Conservation (phyloP, 2,888 invertebrate species). For the Cactoblastis cactorum region DNA sequence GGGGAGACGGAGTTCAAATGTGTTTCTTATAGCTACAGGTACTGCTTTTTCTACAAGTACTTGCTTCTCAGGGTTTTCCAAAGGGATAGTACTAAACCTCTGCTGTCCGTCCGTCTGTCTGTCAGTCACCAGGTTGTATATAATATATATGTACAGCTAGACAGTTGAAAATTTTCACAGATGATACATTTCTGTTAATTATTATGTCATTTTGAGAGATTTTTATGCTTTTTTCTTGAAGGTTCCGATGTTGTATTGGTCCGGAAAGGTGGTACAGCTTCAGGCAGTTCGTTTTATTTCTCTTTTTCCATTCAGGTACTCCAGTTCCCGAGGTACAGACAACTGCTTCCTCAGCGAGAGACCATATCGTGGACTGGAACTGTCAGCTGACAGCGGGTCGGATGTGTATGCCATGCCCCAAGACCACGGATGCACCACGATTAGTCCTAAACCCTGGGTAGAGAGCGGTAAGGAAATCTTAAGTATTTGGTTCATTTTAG, state of each 20-base stretch:
- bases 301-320: conserved; percentile 56
- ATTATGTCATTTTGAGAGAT: no score
- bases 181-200: no score
- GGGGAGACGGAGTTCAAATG: conserved; percentile 85
- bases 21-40: conserved; percentile 88
- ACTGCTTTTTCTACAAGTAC: no score
- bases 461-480: conserved; percentile 64
- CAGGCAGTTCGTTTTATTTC: background rate
- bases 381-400: conserved; percentile 87
- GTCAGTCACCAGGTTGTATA: no score
- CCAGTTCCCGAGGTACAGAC: conserved; percentile 78
- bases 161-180: no score
- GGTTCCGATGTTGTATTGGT: no score
- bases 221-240: no score
- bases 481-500: background rate
- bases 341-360: conserved; percentile 89
- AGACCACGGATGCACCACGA: conserved; percentile 54
- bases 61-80: no score
- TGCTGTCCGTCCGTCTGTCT: no score
- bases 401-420: conserved; percentile 88
- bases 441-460: conserved; percentile 72
- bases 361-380: conserved; percentile 83
- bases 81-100: no score
- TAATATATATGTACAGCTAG: no score
- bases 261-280: no score